Evolutionary conservation across 2,888 invertebrate genomes (phyloP), one percentile per base, ranked within the genome.

Genomic region (Atethmia centrago): DNA sequence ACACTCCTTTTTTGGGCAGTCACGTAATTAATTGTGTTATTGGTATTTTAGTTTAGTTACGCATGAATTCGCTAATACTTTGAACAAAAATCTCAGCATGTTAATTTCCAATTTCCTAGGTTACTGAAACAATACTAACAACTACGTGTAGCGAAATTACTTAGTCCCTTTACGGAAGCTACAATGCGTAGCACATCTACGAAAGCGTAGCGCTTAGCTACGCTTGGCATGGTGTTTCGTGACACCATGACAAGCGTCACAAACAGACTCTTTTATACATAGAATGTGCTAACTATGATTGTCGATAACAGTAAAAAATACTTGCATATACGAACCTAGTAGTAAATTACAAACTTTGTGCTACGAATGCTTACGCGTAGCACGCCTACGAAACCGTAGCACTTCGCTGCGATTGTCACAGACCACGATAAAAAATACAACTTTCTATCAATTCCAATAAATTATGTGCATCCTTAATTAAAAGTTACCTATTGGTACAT

Each of bases 391-490:
- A 74, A 76, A 31, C 28, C 74, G 61, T 74, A 74, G 72, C 79
- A 79, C 25, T 71, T 47, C 0, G 45, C 16, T 72, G 63, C 56
- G 53, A 8, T 14, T 58, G 7, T 36, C 16, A 31, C n/a, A n/a
- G n/a, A n/a, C n/a, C n/a, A 53, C 5, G 12, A 21, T 21, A 7
- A 10, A 25, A 64, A 59, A 70, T 40, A 31, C 40, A 47, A 69
- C 47, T 9, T 31, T 4, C 36, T 31, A 55, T 61, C 40, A 61
- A 61, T 80, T 14, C n/a, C n/a, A 59, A 59, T 64, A 74, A n/a
- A 64, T 80, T 82, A 53, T 45, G 55, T 36, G 12, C 55, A 1
- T 58, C n/a, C 66, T 28, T 80, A 59, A 78, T 83, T 77, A 81
- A 78, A 73, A 71, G 63, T 76, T 72, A 69, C 7, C 36, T 36